A percentile compares a stretch with the other conserved stretches of the same genome.
Conservation (phyloP, 2,113 vertebrate genomes). For the Chaetodon trifascialis region DNA sequence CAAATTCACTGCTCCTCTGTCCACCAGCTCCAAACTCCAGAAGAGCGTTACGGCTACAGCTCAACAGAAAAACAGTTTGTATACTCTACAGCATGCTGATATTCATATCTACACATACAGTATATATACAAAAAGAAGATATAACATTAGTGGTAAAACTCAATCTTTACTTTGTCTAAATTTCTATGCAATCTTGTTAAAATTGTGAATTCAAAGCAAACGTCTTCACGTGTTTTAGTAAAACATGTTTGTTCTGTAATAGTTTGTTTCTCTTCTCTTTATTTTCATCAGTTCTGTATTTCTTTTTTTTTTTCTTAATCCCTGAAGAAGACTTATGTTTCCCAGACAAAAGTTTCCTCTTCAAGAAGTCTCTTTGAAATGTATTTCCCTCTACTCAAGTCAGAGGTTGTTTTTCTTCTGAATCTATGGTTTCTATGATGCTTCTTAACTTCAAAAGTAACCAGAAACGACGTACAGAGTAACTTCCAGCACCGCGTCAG, state of each 20-base stretch:
- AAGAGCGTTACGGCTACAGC: too few species aligned
- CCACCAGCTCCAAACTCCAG: background rate
- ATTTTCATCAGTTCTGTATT: background rate
- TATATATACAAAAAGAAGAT: too few species aligned
- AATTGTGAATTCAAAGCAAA: background rate
- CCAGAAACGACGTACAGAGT: background rate
- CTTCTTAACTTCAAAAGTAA: conserved; percentile 14
- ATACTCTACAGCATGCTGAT: too few species aligned
- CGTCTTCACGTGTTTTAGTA: background rate
- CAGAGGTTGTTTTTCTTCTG: conserved; percentile 4
- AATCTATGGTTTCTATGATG: conserved; percentile 6
- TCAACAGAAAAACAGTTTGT: too few species aligned
- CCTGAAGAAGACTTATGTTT: background rate
- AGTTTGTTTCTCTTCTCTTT: background rate
- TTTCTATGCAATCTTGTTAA: background rate
- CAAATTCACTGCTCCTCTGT: background rate
- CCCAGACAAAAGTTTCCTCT: conserved; percentile 1
- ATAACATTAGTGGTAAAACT: too few species aligned
- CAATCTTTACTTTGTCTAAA: too few species aligned
- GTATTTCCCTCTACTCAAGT: background rate
- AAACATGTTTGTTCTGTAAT: background rate
- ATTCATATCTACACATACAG: too few species aligned
- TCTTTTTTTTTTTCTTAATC: background rate
- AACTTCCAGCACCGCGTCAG: background rate
- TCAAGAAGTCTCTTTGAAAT: conserved; percentile 34